Base-by-base conservation (phyloP, 2,113 vertebrate genomes). In the Craseonycteris thonglongyai region DNA sequence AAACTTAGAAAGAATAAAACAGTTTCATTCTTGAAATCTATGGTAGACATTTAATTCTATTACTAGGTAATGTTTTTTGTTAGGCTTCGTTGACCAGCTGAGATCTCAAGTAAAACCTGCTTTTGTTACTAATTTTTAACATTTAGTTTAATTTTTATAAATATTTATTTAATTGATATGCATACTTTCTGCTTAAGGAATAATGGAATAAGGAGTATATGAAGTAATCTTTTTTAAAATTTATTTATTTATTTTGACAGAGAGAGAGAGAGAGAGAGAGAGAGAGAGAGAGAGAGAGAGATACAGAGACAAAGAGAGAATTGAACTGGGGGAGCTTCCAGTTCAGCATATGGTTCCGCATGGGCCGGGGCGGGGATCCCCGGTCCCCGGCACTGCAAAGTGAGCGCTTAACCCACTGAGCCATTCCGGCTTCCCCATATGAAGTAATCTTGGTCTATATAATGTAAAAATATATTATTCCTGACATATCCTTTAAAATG, bases 121-220 rank as follows among this genome's bases (percentile, higher is more conserved):
- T 81, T 80, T 82, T 61, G 10, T 58, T 79, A 54, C 14, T n/a
- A 87, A 22, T 80, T 1, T 4, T 94, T 21, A 75, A 88, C 87
- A 21, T 91, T 91, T 69, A 71, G 15, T 66, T 90, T 84, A 63
- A 68, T 85, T 94, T 94, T 79, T 28, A 49, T 71, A 65, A 86
- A 65, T 79, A 40, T 71, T 59, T 93, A 42, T 42, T 76, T 78
- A 35, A 68, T 80, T 85, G 45, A 51, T 40, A 54, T n/a, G 4
- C 6, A 84, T 56, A 3, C 11, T 81, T 90, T 84, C 24, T 54
- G 19, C 47, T 85, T 82, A 51, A 79, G 45, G 38, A 51, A 47
- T 49, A n/a, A 45, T 54, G 16, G 13, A 66, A 80, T 58, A 35
- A 91, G 24, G 49, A 75, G 30, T 54, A 51, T 56, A 80, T 87